Percentiles rank a stretch among this genome's conserved stretches.
Evolutionary conservation across 1,140 invertebrate species (phyloP).

Genomic region (Saccostrea glomerata): DNA sequence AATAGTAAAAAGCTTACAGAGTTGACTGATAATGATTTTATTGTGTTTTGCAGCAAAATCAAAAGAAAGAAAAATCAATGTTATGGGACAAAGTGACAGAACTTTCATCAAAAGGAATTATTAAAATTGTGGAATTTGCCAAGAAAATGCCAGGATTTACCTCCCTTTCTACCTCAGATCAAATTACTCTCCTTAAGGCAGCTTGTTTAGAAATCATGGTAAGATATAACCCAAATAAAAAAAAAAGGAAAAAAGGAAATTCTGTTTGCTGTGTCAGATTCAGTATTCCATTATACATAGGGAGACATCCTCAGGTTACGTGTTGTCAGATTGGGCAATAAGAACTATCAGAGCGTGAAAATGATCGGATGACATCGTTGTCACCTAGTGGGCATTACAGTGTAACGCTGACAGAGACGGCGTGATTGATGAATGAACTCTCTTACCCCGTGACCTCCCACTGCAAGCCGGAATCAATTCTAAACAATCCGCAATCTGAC

Average conservation of each 20-base stretch:
- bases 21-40: too few species aligned
- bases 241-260: neutral
- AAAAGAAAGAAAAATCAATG: conserved; percentile 63
- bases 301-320: neutral
- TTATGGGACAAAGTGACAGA: conserved; percentile 77
- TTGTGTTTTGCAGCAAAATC: conserved; percentile 55
- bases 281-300: neutral
- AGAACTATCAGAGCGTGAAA: neutral
- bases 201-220: conserved; percentile 79
- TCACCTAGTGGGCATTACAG: neutral
- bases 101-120: conserved; percentile 75
- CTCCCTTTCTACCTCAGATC: conserved; percentile 74
- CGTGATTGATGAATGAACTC: too few species aligned
- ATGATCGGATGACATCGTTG: neutral
- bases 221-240: conserved; percentile 47
- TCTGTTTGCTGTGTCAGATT: neutral
- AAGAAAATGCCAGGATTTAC: conserved; percentile 76
- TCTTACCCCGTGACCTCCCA: too few species aligned
- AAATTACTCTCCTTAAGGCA: conserved; percentile 77
- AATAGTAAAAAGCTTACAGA: too few species aligned
- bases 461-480: neutral
- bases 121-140: conserved; percentile 77
- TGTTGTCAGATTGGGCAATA: neutral
- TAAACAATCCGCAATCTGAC: neutral
- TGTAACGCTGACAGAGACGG: too few species aligned